Base-by-base conservation (phyloP, 2,888 invertebrate genomes). In the Tetropium fuscum region DNA sequence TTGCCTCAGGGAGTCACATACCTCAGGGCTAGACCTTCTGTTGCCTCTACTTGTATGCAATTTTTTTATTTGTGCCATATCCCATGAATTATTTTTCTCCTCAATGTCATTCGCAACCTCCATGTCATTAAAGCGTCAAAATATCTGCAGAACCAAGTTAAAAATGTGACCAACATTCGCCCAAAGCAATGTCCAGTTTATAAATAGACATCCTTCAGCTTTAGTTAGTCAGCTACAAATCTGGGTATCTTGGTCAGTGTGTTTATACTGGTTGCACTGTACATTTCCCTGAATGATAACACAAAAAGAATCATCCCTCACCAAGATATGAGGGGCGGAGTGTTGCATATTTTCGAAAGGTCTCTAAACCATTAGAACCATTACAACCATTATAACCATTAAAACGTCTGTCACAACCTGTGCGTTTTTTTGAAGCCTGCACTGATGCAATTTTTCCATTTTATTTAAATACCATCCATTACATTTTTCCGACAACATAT, bases 261-360 rank as follows among this genome's bases (percentile, higher is more conserved):
- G n/a, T n/a, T n/a, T n/a, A n/a, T n/a, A n/a, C n/a, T n/a, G n/a
- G 25, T 22, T 22, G 25, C 25, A 22, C 25, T 22, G 7, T 22
- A 22, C 25, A 22, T 22, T 22, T 22, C 25, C 25, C 25, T 22
- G 5, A 22, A 22, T 7, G 25, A 22, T 22, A 22, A 22, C 7
- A 22, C 25, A 22, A 7, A 22, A 22, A 22, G 25, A 22, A 22
- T 22, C 25, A 3, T 6, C 10, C 32, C 32, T 32, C 32, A 32
- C 32, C 32, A 32, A 32, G 32, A 32, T 32, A n/a, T 32, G n/a
- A 32, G n/a, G 32, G 32, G 32, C 32, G 32, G 7, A 32, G 10
- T n/a, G 32, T n/a, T 32, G 10, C 10, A 10, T 32, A 32, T 32
- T 32, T 32, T 32, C 32, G 32, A 32, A 8, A 32, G 32, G 10